phyloP scores from a whole-genome alignment of 2,888 invertebrate genomes.

The Zootermopsis nevadensis region DNA sequence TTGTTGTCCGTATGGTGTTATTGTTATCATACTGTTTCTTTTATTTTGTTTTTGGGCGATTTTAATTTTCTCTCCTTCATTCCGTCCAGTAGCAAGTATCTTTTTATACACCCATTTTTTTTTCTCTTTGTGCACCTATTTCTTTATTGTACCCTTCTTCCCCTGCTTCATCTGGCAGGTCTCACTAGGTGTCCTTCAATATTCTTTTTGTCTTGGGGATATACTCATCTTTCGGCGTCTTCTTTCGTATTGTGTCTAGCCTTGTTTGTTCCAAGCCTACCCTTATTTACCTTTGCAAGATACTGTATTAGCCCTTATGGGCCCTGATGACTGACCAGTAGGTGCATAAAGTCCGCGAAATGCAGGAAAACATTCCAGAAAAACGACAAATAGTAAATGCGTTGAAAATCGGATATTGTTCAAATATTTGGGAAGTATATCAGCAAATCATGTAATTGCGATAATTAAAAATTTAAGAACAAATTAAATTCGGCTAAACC shows the following conservation, averaged over 20 bases:
- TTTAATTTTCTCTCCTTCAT: conserved; percentile 41
- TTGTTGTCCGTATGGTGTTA: conserved; percentile 23
- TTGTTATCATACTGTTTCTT: conserved; percentile 32
- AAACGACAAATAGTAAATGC: no score
- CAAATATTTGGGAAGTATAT: no score
- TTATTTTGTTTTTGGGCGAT: conserved; percentile 31
- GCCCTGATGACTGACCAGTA: no score
- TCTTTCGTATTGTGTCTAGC: neutral
- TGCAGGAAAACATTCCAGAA: no score
- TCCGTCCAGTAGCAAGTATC: conserved; percentile 29
- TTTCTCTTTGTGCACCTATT: conserved; percentile 24
- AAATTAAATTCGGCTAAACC: no score
- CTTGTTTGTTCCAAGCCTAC: neutral
- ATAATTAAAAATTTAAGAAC: no score
- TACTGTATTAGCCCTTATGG: no score
- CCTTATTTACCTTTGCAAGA: neutral
- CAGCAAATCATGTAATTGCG: no score
- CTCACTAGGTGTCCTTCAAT: conserved; percentile 26
- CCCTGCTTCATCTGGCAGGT: conserved; percentile 1
- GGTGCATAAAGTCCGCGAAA: no score
- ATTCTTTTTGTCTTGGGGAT: conserved; percentile 21
- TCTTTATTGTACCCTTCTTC: conserved; percentile 31
- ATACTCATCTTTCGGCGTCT: conserved; percentile 28
- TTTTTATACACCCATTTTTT: conserved; percentile 21
- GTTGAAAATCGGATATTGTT: no score